Conservation (phyloP, 1,140 invertebrate genomes). For the Phocides pigmalion region DNA sequence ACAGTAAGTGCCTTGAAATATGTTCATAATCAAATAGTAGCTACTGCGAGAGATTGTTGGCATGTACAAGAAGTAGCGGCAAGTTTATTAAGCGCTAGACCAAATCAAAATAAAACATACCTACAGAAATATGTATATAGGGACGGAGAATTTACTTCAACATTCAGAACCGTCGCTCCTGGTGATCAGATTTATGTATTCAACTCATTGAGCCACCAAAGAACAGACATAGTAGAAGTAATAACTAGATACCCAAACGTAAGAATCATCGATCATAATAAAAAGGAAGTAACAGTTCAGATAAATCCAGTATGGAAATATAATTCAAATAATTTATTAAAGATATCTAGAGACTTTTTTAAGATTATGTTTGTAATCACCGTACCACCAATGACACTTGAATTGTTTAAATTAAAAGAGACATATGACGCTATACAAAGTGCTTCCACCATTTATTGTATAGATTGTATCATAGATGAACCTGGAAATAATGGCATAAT, state of each 20-base stretch:
- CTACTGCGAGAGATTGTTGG: constrained; percentile 66
- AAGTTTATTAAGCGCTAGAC: constrained; percentile 63
- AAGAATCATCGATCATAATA: constrained; percentile 86
- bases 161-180: constrained; percentile 73
- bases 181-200: constrained; percentile 88
- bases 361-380: constrained; percentile 89
- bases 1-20: constrained; percentile 51
- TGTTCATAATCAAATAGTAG: constrained; percentile 54
- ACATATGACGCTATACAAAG: constrained; percentile 61
- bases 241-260: constrained; percentile 87
- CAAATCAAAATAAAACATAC: constrained; percentile 86
- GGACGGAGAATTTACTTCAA: constrained; percentile 87
- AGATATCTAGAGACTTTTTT: constrained; percentile 86
- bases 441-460: constrained; percentile 87
- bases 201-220: constrained; percentile 88
- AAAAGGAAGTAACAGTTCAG: constrained; percentile 86
- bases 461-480: constrained; percentile 79
- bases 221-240: constrained; percentile 88
- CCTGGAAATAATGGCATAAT: constrained; percentile 42
- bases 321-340: constrained; percentile 59
- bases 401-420: constrained; percentile 85
- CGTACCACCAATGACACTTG: constrained; percentile 88
- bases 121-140: constrained; percentile 89
- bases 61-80: constrained; percentile 64
- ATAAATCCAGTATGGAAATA: constrained; percentile 91